These are phyloP conservation scores for Eupithecia pulchellata DNA, from an alignment of 2,888 invertebrate genomes.

Conservation along the genomic window DNA sequence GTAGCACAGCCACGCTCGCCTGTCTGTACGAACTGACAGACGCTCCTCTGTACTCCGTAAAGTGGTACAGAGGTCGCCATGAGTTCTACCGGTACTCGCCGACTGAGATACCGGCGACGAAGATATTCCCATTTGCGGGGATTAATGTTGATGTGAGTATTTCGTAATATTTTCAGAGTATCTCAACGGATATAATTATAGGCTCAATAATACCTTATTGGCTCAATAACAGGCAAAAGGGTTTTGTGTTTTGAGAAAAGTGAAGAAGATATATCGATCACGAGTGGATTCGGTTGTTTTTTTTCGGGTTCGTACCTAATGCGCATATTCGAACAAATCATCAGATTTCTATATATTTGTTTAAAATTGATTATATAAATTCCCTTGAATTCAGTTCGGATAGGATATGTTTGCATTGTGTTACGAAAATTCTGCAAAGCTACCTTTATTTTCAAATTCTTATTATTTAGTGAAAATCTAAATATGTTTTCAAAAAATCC, in stretches of 20 bases:
- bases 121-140: constrained; percentile 88
- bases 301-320: no score
- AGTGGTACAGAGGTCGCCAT: constrained; percentile 88
- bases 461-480: background rate
- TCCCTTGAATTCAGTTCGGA: no score
- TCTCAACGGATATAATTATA: no score
- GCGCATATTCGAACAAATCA: no score
- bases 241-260: no score
- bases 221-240: no score
- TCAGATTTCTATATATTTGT: no score
- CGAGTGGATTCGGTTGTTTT: no score
- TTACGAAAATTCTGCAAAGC: no score
- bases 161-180: background rate
- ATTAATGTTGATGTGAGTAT: constrained; percentile 88
- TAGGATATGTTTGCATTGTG: no score
- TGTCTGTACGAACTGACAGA: constrained; percentile 88
- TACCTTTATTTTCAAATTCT: background rate
- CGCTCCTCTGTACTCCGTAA: constrained; percentile 88
- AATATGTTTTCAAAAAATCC: background rate
- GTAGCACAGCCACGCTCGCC: constrained; percentile 85
- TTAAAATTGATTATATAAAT: background rate
- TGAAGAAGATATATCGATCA: no score
- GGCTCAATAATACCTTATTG: no score
- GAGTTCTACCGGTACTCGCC: constrained; percentile 89
- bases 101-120: constrained; percentile 87